Conservation (phyloP, 2,888 invertebrate species). For the Nemotelus nigrinus region DNA sequence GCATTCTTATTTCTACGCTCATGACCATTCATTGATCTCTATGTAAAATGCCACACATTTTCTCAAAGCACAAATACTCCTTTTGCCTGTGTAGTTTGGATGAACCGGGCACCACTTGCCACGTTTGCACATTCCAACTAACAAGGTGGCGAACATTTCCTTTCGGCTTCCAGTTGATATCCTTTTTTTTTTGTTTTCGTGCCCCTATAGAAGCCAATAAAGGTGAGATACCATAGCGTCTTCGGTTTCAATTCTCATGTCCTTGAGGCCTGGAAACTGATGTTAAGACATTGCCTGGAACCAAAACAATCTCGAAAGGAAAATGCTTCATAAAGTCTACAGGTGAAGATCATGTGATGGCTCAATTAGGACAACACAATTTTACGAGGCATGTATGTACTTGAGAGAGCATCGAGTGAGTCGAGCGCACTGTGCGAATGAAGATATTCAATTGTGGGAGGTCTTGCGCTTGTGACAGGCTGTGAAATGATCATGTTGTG, state of each 20-base stretch:
- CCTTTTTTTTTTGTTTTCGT: slow-evolving; percentile 24
- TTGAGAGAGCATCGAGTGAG: slow-evolving; percentile 15
- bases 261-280: slow-evolving; percentile 39
- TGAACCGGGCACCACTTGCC: too few species aligned
- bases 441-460: slow-evolving; percentile 37
- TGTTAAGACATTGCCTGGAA: slow-evolving; percentile 37
- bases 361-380: slow-evolving; percentile 40
- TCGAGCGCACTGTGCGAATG: slow-evolving; percentile 12
- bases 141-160: slow-evolving; percentile 32
- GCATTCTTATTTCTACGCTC: too few species aligned
- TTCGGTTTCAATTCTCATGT: slow-evolving; percentile 37
- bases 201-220: slow-evolving; percentile 34
- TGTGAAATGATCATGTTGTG: slow-evolving; percentile 39
- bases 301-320: slow-evolving; percentile 37
- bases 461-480: slow-evolving; percentile 36
- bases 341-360: slow-evolving; percentile 41
- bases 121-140: background rate
- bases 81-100: too few species aligned
- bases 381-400: slow-evolving; percentile 6
- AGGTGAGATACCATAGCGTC: slow-evolving; percentile 28
- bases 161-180: slow-evolving; percentile 26
- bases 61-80: too few species aligned
- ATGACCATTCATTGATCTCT: too few species aligned
- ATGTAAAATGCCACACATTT: too few species aligned
- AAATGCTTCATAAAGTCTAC: slow-evolving; percentile 24